Evolutionary conservation across 2,888 invertebrate genomes (phyloP).

Genomic region (Epinotia bilunana): DNA sequence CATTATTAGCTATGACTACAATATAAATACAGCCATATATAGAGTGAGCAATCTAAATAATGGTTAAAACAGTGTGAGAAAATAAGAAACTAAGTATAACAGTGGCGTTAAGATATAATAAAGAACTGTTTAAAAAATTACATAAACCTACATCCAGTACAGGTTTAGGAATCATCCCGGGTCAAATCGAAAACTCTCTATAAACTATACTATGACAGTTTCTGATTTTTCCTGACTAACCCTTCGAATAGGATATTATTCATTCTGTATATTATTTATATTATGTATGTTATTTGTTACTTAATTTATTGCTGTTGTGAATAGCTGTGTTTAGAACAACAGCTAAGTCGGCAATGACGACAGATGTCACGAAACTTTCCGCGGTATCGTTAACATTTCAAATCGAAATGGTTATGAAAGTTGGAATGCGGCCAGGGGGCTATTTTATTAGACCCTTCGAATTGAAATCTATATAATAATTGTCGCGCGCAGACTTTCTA

Average conservation of each 20-base stretch:
- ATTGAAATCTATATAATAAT: not conserved
- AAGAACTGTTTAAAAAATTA: too few relatives aligned
- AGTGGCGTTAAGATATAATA: too few relatives aligned
- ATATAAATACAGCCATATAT: not conserved
- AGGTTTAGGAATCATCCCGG: too few relatives aligned
- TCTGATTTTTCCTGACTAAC: too few relatives aligned
- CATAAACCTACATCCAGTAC: too few relatives aligned
- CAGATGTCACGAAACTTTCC: constrained; percentile 35
- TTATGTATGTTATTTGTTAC: not conserved
- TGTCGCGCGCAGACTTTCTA: too few relatives aligned
- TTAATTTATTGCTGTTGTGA: constrained; percentile 20
- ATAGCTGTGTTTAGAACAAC: constrained; percentile 22
- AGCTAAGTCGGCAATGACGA: constrained; percentile 36
- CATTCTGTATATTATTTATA: not conserved
- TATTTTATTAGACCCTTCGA: not conserved
- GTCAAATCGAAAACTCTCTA: too few relatives aligned
- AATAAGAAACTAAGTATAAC: too few relatives aligned
- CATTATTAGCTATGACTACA: too few relatives aligned
- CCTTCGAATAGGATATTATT: too few relatives aligned
- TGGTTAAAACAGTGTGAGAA: too few relatives aligned
- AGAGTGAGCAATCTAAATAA: not conserved
- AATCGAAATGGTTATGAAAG: constrained; percentile 45
- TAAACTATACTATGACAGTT: too few relatives aligned
- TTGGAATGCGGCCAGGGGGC: constrained; percentile 37
- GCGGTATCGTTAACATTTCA: constrained; percentile 45